phyloP scores from a whole-genome alignment of 2,113 vertebrate species.

The Beaufortia kweichowensis region DNA sequence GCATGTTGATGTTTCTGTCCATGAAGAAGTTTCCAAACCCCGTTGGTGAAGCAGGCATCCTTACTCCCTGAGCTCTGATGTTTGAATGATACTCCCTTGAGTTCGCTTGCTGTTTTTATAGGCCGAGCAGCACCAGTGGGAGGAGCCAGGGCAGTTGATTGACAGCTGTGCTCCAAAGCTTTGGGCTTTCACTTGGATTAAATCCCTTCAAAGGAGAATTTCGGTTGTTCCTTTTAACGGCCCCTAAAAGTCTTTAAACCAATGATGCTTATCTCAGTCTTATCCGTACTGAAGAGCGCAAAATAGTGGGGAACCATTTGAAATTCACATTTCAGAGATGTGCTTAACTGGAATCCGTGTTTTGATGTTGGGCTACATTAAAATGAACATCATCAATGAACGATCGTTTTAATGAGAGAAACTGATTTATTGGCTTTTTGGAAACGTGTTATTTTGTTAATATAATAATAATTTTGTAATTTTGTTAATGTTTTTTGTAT shows the following conservation, averaged over 20 bases:
- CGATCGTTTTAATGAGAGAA: no score
- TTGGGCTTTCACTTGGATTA: slow-evolving; percentile 69
- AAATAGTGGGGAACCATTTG: slow-evolving; percentile 54
- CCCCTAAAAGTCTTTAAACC: slow-evolving; percentile 62
- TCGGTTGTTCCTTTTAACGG: slow-evolving; percentile 75
- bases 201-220: slow-evolving; percentile 81
- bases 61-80: slow-evolving; percentile 51
- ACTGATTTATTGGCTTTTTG: no score
- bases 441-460: no score
- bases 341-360: neutral
- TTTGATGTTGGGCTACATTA: neutral
- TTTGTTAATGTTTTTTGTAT: no score
- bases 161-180: slow-evolving; percentile 71
- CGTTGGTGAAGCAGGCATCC: slow-evolving; percentile 75
- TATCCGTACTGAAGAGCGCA: slow-evolving; percentile 50
- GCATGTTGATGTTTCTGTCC: slow-evolving; percentile 69
- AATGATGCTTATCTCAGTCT: slow-evolving; percentile 56
- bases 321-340: slow-evolving; percentile 50
- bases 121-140: slow-evolving; percentile 36
- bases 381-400: neutral
- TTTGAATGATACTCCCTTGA: slow-evolving; percentile 44
- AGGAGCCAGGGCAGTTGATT: slow-evolving; percentile 60
- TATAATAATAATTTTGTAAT: no score
- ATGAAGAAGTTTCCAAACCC: slow-evolving; percentile 76
- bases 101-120: slow-evolving; percentile 60